These are phyloP conservation scores for Hippocampus barbouri DNA, from an alignment of 2,113 vertebrate genomes.

Conservation along the genomic window DNA sequence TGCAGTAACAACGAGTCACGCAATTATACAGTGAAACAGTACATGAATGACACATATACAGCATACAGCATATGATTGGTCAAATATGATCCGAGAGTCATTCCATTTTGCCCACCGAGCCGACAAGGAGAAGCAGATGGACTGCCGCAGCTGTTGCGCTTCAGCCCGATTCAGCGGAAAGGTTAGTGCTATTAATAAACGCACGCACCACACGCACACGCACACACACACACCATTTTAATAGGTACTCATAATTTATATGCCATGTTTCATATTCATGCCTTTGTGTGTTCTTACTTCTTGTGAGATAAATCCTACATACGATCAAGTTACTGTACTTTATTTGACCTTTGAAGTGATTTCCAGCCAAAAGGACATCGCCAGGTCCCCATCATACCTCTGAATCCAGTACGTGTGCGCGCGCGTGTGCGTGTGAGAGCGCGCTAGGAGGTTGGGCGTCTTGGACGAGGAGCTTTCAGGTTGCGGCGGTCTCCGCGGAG, in stretches of 20 bases:
- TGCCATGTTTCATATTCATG: constrained; percentile 11
- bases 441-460: neutral
- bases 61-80: neutral
- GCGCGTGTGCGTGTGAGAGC: no score
- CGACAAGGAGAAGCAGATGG: constrained; percentile 61
- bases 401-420: no score
- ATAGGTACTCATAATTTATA: constrained; percentile 9
- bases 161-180: constrained; percentile 53
- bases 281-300: neutral
- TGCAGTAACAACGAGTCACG: no score
- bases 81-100: neutral
- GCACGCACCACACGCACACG: neutral
- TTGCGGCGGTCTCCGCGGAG: neutral
- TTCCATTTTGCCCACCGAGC: neutral
- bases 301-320: neutral
- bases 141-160: constrained; percentile 60
- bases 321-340: neutral
- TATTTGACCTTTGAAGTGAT: neutral
- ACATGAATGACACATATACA: no score
- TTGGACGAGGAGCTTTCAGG: neutral
- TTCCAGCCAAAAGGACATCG: neutral
- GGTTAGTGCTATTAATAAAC: constrained; percentile 69
- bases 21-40: neutral
- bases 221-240: neutral
- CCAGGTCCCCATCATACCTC: neutral